A percentile compares a stretch with the other conserved stretches of the same genome.
Conservation (phyloP, 2,888 invertebrate species). For the Drosophila phalerata region DNA sequence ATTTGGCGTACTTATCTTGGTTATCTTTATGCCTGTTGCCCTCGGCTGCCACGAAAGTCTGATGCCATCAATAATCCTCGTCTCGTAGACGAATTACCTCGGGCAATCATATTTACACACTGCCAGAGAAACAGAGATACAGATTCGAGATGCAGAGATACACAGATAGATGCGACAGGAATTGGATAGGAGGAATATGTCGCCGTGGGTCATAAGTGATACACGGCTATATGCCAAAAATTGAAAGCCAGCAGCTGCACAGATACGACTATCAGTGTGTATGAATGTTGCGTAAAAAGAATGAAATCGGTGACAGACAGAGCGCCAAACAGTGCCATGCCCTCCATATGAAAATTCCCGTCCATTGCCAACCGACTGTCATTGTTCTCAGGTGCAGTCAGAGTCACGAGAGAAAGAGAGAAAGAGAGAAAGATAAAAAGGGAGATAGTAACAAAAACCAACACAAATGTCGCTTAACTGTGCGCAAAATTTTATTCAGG, state of each 20-base stretch:
- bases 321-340: neutral
- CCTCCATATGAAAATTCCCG: constrained; percentile 19
- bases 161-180: neutral
- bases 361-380: constrained; percentile 60
- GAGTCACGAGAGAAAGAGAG: neutral
- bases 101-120: constrained; percentile 62
- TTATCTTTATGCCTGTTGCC: constrained; percentile 45
- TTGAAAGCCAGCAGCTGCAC: constrained; percentile 63
- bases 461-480: constrained; percentile 70
- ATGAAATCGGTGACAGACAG: constrained; percentile 33
- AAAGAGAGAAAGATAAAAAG: neutral
- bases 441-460: constrained; percentile 30
- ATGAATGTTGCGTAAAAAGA: constrained; percentile 41
- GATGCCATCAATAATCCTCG: constrained; percentile 63
- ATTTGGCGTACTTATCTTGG: constrained; percentile 43
- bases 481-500: constrained; percentile 75
- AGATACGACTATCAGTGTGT: constrained; percentile 31
- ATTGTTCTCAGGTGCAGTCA: constrained; percentile 76
- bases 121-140: constrained; percentile 21
- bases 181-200: constrained; percentile 9
- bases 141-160: constrained; percentile 22
- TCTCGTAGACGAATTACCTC: constrained; percentile 52
- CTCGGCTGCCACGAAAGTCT: constrained; percentile 30
- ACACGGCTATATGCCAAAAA: constrained; percentile 78
- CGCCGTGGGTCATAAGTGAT: constrained; percentile 64